Base-by-base conservation (phyloP, 2,888 invertebrate species). In the Oxytorus armatus region DNA sequence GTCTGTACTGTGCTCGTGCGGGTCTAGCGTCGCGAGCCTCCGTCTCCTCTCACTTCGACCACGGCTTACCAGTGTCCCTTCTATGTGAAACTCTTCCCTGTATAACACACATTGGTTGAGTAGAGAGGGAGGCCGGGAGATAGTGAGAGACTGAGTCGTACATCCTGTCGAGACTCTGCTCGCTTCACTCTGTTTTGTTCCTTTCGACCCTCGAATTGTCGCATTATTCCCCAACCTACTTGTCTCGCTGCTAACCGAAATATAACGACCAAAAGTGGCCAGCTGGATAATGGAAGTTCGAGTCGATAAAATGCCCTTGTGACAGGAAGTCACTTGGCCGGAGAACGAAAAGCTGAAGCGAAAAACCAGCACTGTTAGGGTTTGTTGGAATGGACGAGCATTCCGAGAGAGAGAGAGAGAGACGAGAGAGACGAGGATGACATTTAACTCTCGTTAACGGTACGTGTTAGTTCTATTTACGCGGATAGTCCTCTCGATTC, bases 361-460 rank as follows among this genome's bases (percentile, higher is more conserved):
- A 29, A 63, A 63, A 63, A 39, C 25, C 23, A 25, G 11, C 8
- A 5, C 29, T 5, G 18, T 11, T 5, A 18, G 55, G 39, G 57
- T 49, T 25, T 16, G 25, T 23, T 14, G 2, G 11, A 21, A 25
- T 39, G 36, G 51, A 36, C 4, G 25, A 11, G 8, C 16, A 51
- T 51, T 51, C 23, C 16, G 3, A 23, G 21, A 25, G 42, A 55
- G 11, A 3, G 23, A 8, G 49, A 36, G 14, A n/a, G 53, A 11
- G 16, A 29, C 21, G 70, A 47, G 39, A n/a, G 25, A 51, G 70
- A 47, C 47, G 25, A 51, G 39, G 42, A 72, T 66, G 73, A 69
- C 57, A 80, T 77, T 80, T 73, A 63, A 73, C 77, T 69, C 68
- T 77, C 68, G 72, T 77, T 72, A 69, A 74, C 77, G 80, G 55